A percentile compares a stretch with the other conserved stretches of the same genome.
Evolutionary conservation across 2,797 vertebrate genomes (phyloP).

Genomic region (Podargus strigoides): DNA sequence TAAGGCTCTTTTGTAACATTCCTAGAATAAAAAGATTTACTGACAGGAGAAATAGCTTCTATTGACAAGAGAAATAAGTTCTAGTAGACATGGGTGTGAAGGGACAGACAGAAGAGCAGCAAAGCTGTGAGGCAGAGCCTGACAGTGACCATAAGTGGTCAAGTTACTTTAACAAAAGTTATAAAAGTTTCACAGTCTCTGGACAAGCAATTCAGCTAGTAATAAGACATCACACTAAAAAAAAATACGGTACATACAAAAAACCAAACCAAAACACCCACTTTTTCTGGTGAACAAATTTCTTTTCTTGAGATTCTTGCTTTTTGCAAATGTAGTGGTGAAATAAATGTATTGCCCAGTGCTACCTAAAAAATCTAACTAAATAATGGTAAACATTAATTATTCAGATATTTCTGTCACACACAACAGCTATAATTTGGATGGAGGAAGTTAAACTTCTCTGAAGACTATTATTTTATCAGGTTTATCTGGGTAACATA

Average conservation of each 20-base stretch:
- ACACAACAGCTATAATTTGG: neutral
- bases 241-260: neutral
- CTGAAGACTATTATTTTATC: neutral
- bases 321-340: neutral
- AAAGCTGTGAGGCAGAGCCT: neutral
- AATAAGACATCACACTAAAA: neutral
- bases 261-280: neutral
- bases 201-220: neutral
- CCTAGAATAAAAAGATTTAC: neutral
- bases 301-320: neutral
- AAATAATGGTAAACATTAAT: neutral
- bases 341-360: neutral
- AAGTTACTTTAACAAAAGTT: neutral
- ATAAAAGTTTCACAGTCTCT: neutral
- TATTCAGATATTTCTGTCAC: neutral
- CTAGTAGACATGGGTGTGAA: neutral
- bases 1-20: neutral
- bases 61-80: neutral
- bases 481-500: neutral
- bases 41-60: neutral
- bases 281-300: neutral
- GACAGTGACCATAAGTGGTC: neutral
- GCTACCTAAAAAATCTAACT: neutral
- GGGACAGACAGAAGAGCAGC: neutral
- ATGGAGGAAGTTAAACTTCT: neutral